Base-by-base conservation (phyloP, 2,113 vertebrate genomes). In the Crypturellus undulatus region DNA sequence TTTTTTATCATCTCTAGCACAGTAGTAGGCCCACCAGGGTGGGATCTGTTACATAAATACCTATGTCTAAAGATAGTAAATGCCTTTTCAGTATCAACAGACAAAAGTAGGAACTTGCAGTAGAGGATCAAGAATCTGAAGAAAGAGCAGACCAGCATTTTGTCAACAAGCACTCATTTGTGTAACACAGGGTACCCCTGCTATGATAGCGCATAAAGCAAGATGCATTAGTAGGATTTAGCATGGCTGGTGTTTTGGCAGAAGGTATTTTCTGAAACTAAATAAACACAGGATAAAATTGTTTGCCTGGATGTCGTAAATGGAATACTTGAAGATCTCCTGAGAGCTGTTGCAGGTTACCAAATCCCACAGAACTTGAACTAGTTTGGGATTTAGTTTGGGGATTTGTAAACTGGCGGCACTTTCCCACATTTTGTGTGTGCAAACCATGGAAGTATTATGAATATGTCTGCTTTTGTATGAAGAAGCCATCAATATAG, bases 321-420 rank as follows among this genome's bases (percentile, higher is more conserved):
- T 43, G 52, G 1, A 36, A 60, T 67, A 42, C 30, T 28, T 84
- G 36, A 10, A 67, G n/a, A 28, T 69, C 22, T 80, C 56, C 63
- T 47, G 24, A 73, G 21, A 67, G 1, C 6, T 68, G 4, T 25
- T 0, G 0, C 5, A 2, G 12, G 8, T 26, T 49, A 32, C 4
- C 43, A 81, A 28, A 75, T 60, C 52, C 28, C 79, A 30, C 51
- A 45, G 12, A 68, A 17, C 20, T 69, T 4, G 3, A 68, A 20
- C 6, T 42, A n/a, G 3, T 68, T 87, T 56, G 54, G 54, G 28
- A 56, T 56, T 30, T 30, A 49, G 10, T 20, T 32, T 51, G 54
- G 77, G 30, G 13, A 34, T 3, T 84, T 73, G 6, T 19, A 60
- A 5, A 6, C 3, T 69, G 28, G 21, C 11, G 36, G 11, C 25